phyloP scores from a whole-genome alignment of 2,888 invertebrate species.

The Meteorus colon region DNA sequence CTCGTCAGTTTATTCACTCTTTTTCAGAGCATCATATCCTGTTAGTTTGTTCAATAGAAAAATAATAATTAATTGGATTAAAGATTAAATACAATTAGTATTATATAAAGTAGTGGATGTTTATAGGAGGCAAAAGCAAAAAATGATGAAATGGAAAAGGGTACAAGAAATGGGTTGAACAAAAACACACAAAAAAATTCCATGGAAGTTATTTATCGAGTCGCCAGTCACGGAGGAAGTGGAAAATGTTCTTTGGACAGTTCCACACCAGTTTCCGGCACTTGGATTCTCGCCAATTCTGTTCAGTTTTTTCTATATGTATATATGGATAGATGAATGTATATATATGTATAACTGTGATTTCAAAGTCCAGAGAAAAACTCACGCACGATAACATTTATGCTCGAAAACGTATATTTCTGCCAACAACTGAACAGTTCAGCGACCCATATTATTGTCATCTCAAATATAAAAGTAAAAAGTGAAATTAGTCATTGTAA shows the following conservation, averaged over 20 bases:
- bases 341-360: neutral
- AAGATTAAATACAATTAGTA: conserved; percentile 12
- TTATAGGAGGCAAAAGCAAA: neutral
- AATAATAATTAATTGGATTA: neutral
- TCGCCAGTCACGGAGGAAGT: conserved; percentile 39
- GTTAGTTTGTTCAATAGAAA: neutral
- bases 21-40: neutral
- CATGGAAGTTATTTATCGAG: conserved; percentile 39
- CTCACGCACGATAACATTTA: conserved; percentile 33
- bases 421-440: conserved; percentile 25
- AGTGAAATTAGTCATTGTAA: no score
- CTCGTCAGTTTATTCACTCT: neutral
- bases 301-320: conserved; percentile 42
- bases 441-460: neutral
- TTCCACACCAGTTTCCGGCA: conserved; percentile 37
- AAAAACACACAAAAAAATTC: conserved; percentile 7
- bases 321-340: no score
- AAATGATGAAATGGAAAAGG: conserved; percentile 11
- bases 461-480: neutral
- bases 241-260: conserved; percentile 39
- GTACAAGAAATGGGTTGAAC: neutral
- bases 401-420: conserved; percentile 24
- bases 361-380: conserved; percentile 17
- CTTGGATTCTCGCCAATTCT: conserved; percentile 53
- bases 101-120: neutral